Conservation (phyloP, 2,888 invertebrate species). For the Eumacrocentrus americanus region DNA sequence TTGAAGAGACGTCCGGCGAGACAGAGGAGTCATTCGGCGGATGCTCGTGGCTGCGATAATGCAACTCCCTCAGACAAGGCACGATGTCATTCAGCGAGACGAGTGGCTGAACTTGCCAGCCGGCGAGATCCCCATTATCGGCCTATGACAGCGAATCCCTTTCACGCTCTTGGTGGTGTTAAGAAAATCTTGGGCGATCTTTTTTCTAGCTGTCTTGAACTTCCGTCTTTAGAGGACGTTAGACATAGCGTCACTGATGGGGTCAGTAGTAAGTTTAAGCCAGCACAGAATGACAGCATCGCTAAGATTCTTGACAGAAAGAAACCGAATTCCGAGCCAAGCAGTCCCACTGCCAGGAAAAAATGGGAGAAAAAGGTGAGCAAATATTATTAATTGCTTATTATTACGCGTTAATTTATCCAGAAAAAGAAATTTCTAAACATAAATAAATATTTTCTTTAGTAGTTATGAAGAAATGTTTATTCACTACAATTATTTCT, state of each 20-base stretch:
- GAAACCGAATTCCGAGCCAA: conserved; percentile 58
- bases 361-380: conserved; percentile 59
- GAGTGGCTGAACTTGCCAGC: conserved; percentile 85
- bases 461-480: too few relatives aligned
- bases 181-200: conserved; percentile 76
- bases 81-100: conserved; percentile 71
- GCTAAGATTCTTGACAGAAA: conserved; percentile 57
- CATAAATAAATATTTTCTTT: too few relatives aligned
- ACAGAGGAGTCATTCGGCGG: conserved; percentile 56
- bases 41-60: conserved; percentile 54
- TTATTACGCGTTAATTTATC: too few relatives aligned
- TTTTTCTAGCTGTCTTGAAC: conserved; percentile 79
- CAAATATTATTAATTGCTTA: too few relatives aligned
- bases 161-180: conserved; percentile 78
- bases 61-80: conserved; percentile 77
- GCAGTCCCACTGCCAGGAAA: conserved; percentile 59
- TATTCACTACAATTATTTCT: too few relatives aligned
- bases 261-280: conserved; percentile 54
- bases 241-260: conserved; percentile 64
- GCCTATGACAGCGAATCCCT: conserved; percentile 73
- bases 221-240: conserved; percentile 70
- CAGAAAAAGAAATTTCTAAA: too few relatives aligned
- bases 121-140: conserved; percentile 83
- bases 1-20: conserved; percentile 43
- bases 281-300: conserved; percentile 56